These are phyloP conservation scores for Melolontha melolontha DNA, from an alignment of 2,888 invertebrate genomes.

Conservation along the genomic window DNA sequence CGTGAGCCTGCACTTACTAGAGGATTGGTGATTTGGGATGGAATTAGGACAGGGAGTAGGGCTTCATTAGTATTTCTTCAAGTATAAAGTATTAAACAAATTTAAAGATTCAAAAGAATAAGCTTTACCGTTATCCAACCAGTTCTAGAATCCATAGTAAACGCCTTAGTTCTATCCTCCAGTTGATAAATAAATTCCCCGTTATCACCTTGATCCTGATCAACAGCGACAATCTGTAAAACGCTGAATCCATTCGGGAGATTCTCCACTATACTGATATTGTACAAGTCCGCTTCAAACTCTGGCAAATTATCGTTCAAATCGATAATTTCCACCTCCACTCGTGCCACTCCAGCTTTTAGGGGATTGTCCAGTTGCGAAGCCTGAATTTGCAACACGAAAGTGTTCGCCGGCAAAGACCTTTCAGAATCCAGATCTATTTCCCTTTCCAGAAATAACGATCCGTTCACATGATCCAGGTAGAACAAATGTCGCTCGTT, in stretches of 20 bases:
- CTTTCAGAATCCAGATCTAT: constrained; percentile 84
- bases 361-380: constrained; percentile 82
- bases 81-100: too few relatives aligned
- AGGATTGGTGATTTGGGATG: too few relatives aligned
- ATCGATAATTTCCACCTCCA: constrained; percentile 81
- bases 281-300: constrained; percentile 90
- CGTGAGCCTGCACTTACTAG: too few relatives aligned
- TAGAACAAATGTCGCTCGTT: constrained; percentile 83
- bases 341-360: constrained; percentile 78
- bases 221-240: constrained; percentile 78
- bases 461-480: constrained; percentile 79
- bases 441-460: constrained; percentile 81
- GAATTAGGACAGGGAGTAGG: too few relatives aligned
- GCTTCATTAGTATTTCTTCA: too few relatives aligned
- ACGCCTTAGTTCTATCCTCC: constrained; percentile 80
- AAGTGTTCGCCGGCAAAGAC: constrained; percentile 80
- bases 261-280: constrained; percentile 93
- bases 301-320: constrained; percentile 88
- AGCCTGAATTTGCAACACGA: constrained; percentile 82
- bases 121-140: constrained; percentile 87
- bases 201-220: constrained; percentile 88
- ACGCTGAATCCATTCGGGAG: constrained; percentile 85
- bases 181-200: constrained; percentile 85
- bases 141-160: constrained; percentile 80
- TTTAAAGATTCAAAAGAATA: too few relatives aligned